phyloP scores from a whole-genome alignment of 2,113 vertebrate species.

The Melanostigma gelatinosum region DNA sequence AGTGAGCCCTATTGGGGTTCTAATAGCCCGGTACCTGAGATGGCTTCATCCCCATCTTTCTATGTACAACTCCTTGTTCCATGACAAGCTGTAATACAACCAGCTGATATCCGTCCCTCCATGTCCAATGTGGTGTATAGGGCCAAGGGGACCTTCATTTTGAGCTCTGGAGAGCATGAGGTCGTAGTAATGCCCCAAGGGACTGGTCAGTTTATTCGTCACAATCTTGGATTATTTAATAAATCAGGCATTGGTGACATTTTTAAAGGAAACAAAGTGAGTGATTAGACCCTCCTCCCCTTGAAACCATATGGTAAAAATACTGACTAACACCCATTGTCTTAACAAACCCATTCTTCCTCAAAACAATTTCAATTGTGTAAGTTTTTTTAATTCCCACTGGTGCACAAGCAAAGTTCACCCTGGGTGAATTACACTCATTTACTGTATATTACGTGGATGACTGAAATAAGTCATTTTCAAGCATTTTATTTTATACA shows the following conservation, averaged over 20 bases:
- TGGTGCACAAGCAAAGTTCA: slow-evolving; percentile 44
- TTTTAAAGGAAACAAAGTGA: slow-evolving; percentile 60
- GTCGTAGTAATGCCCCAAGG: background rate
- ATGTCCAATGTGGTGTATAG: background rate
- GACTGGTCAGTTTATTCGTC: background rate
- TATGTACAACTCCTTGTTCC: background rate
- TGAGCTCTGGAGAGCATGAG: background rate
- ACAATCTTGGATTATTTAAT: slow-evolving; percentile 40
- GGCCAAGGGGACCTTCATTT: background rate
- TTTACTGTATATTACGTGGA: background rate
- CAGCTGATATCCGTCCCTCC: background rate
- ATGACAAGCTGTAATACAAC: background rate
- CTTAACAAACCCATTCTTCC: slow-evolving; percentile 66
- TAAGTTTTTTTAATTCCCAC: slow-evolving; percentile 13
- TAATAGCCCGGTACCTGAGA: background rate
- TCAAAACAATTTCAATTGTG: slow-evolving; percentile 78
- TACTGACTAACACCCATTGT: slow-evolving; percentile 66
- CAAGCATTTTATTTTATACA: background rate
- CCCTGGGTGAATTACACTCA: background rate
- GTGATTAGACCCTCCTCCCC: slow-evolving; percentile 55
- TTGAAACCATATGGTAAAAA: slow-evolving; percentile 70
- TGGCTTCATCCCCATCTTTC: background rate
- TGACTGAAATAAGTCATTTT: background rate
- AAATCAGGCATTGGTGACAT: slow-evolving; percentile 61
- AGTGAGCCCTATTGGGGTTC: background rate